Evolutionary conservation across 1,140 invertebrate species (phyloP).

Genomic region (Pseudomyrmex sp.): DNA sequence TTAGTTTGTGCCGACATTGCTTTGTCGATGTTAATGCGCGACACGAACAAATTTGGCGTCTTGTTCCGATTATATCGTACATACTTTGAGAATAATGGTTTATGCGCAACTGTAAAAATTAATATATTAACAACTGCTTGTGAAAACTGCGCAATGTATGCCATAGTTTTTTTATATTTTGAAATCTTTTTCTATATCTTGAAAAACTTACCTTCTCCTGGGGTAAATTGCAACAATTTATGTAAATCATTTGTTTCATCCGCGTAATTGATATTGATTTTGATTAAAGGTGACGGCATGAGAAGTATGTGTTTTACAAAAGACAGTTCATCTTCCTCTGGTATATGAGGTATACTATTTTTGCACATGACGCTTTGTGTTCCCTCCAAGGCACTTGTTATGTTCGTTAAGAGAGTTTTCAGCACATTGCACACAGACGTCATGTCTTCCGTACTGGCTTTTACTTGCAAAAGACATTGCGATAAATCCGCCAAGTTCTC

Average conservation of each 20-base stretch:
- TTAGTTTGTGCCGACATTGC: constrained; percentile 53
- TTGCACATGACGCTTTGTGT: constrained; percentile 23
- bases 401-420: constrained; percentile 48
- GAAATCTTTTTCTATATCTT: too few species aligned
- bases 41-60: constrained; percentile 65
- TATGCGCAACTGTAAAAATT: constrained; percentile 71
- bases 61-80: constrained; percentile 58
- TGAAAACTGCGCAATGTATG: not conserved
- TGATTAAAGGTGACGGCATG: constrained; percentile 76
- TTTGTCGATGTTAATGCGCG: constrained; percentile 78
- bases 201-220: constrained; percentile 72
- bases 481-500: constrained; percentile 65
- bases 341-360: constrained; percentile 22
- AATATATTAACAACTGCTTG: constrained; percentile 11
- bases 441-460: constrained; percentile 71
- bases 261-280: constrained; percentile 67
- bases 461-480: constrained; percentile 70
- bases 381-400: constrained; percentile 6
- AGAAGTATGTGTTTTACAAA: constrained; percentile 69
- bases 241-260: constrained; percentile 57
- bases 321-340: constrained; percentile 33
- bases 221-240: constrained; percentile 75
- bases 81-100: constrained; percentile 76
- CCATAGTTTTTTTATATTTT: not conserved
- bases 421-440: constrained; percentile 64